phyloP scores from a whole-genome alignment of 2,797 vertebrate species.

The Semaprochilodus insignis region DNA sequence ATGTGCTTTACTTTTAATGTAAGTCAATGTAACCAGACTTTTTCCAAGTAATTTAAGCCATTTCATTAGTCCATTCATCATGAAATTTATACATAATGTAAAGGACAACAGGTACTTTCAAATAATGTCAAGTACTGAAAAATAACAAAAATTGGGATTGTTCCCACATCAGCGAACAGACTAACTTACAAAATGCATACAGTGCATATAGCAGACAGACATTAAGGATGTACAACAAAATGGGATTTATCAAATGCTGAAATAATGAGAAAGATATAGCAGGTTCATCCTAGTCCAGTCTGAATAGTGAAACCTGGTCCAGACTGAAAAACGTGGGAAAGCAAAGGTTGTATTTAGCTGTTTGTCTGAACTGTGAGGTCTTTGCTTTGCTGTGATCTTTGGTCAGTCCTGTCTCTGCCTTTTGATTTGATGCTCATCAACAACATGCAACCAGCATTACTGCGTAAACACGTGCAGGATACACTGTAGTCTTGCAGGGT shows the following conservation, averaged over 20 bases:
- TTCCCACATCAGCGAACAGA: no score
- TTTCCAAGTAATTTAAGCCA: no score
- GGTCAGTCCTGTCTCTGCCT: slow-evolving; percentile 32
- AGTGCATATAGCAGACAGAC: not conserved
- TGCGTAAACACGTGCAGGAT: not conserved
- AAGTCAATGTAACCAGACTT: no score
- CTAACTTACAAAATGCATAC: not conserved
- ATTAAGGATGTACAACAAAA: not conserved
- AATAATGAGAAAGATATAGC: not conserved
- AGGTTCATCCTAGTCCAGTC: not conserved
- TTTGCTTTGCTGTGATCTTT: slow-evolving; percentile 52
- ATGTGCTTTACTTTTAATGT: no score
- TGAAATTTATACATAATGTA: no score
- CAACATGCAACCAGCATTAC: not conserved
- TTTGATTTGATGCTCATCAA: slow-evolving; percentile 2
- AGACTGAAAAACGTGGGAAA: slow-evolving; percentile 27
- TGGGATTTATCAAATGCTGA: not conserved
- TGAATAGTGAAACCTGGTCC: not conserved
- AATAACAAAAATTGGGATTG: no score
- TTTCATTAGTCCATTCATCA: no score
- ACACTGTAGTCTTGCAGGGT: not conserved
- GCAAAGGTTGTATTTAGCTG: slow-evolving; percentile 53
- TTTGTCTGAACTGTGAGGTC: slow-evolving; percentile 47
- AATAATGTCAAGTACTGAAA: no score
- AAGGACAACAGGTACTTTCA: no score